Percentiles rank a stretch among this genome's conserved stretches.
phyloP scores from a whole-genome alignment of 2,888 invertebrate species.

The Trachelus iudaicus region DNA sequence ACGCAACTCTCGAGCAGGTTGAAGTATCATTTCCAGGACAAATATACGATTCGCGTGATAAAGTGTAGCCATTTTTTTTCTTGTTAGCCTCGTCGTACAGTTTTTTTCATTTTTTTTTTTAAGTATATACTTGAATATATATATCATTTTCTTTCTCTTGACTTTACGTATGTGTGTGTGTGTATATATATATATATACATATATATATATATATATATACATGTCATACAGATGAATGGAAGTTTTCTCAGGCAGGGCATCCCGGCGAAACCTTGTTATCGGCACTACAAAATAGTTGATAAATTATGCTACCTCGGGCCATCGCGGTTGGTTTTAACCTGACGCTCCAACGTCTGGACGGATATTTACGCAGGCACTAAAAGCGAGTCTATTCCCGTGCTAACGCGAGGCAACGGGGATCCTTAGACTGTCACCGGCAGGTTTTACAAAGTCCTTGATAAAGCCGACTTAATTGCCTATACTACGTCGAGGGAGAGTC shows the following conservation, averaged over 20 bases:
- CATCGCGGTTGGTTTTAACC: not conserved
- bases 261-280: slow-evolving; percentile 4
- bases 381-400: not conserved
- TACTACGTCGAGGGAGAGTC: too few species aligned
- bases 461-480: not conserved
- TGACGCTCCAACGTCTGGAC: slow-evolving; percentile 2
- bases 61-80: not conserved
- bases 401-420: too few species aligned
- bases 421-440: not conserved
- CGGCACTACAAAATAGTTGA: slow-evolving; percentile 4
- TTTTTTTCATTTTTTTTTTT: not conserved
- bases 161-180: too few species aligned
- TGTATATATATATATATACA: too few species aligned
- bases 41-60: slow-evolving; percentile 9
- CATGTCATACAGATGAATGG: too few species aligned
- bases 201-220: too few species aligned
- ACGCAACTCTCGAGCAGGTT: slow-evolving; percentile 1
- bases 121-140: too few species aligned
- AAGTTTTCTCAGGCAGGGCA: too few species aligned
- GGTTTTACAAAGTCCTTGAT: slow-evolving; percentile 1
- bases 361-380: slow-evolving; percentile 2
- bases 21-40: slow-evolving; percentile 10
- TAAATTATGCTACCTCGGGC: slow-evolving; percentile 7
- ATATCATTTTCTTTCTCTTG: too few species aligned
- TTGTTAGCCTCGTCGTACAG: not conserved